Evolutionary conservation across 1,140 invertebrate genomes (phyloP), one percentile per base, ranked within the genome.

Genomic region (Dendroctonus valens): DNA sequence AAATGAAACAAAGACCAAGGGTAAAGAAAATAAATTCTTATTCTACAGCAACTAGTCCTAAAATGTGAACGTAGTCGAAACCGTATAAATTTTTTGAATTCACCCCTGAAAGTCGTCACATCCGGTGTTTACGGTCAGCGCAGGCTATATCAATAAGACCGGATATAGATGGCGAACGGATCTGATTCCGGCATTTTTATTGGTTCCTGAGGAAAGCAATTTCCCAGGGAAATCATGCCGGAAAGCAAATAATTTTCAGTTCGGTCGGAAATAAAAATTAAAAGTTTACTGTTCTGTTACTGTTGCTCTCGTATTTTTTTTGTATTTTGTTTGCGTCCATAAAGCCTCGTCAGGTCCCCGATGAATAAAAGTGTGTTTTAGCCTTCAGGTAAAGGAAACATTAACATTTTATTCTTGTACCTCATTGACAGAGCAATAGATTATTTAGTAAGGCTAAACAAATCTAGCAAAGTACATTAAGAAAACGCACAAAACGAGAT

Each of bases 151-250:
- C 73, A 69, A 74, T 74, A 74, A 74, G 72, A 72, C 68, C 61
- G 64, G 64, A 68, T 72, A 73, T 73, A 65, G 71, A 74, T 72
- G 73, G 68, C 64, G 65, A 64, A 50, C 69, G 64, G 70, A 73
- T 73, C 70, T 74, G 73, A 74, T 74, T 74, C 73, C 59, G 67
- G 64, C 68, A 57, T 68, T 72, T 74, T 74, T 74, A 74, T 71
- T 65, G 66, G 65, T 50, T 62, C 50, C 68, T 37, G 50, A 62
- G 64, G 49, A 59, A 59, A 59, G 64, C 46, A 66, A 66, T 66
- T 66, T 67, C 52, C 63, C 65, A 61, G 65, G 58, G 65, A 67
- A 67, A 67, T 67, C 65, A 67, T 67, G 37, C 59, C 59, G 64
- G 64, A 66, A 58, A 66, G 64, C 55, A 66, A 66, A 66, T 66